A percentile compares a stretch with the other conserved stretches of the same genome.
These are phyloP conservation scores for Chanos chanos DNA, from an alignment of 2,797 vertebrate genomes.

Conservation along the genomic window DNA sequence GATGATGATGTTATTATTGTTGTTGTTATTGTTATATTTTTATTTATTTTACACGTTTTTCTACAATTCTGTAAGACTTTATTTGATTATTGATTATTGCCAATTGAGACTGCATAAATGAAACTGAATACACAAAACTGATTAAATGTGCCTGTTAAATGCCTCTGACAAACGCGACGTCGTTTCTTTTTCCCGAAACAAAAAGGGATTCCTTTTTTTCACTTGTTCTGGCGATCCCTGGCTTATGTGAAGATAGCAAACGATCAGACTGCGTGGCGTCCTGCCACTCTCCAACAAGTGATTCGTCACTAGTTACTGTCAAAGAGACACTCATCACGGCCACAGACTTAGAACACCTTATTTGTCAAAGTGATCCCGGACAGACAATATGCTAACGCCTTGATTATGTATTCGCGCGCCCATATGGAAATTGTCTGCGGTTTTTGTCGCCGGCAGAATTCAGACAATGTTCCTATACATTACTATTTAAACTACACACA, in stretches of 20 bases:
- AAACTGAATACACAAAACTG: too few species aligned
- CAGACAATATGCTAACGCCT: slow-evolving; percentile 40
- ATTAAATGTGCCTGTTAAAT: too few species aligned
- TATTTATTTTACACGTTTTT: background rate
- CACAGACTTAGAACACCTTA: slow-evolving; percentile 67
- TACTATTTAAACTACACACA: background rate
- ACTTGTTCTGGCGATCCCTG: slow-evolving; percentile 38
- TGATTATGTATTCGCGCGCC: slow-evolving; percentile 56
- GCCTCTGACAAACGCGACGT: too few species aligned
- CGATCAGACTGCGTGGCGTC: slow-evolving; percentile 67
- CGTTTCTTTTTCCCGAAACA: too few species aligned
- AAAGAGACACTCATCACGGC: slow-evolving; percentile 63
- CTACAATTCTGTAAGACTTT: background rate
- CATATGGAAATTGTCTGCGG: slow-evolving; percentile 48
- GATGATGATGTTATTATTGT: slow-evolving; percentile 11
- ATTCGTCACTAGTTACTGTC: slow-evolving; percentile 59
- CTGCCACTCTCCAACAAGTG: slow-evolving; percentile 54
- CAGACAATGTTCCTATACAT: too few species aligned
- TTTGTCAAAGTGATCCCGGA: slow-evolving; percentile 60
- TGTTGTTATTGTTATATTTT: background rate
- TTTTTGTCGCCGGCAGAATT: too few species aligned
- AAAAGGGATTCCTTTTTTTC: background rate
- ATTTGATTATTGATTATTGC: background rate
- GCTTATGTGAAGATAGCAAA: slow-evolving; percentile 49
- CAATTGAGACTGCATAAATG: too few species aligned